Base-by-base conservation (phyloP, 2,113 vertebrate genomes). In the Bubo scandiacus region DNA sequence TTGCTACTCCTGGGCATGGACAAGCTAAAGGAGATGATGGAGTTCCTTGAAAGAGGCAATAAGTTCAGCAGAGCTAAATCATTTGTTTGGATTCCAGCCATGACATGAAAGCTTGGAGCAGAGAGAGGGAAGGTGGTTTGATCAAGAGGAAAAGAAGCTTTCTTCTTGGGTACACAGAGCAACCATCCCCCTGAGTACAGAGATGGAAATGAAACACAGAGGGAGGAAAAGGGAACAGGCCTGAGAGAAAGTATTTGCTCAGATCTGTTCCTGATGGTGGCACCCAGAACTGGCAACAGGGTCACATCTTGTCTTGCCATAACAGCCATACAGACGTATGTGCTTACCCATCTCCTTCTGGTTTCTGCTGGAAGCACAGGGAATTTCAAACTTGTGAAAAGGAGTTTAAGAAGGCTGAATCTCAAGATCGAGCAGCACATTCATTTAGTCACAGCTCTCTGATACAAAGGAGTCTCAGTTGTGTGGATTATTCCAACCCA, bases 11-110 rank as follows among this genome's bases (percentile, higher is more conserved):
- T 91, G 70, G 70, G 38, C 86, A 81, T 34, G 12, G 65, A 59
- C 77, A 79, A 67, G 40, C 78, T 79, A 72, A 95, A 96, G 81
- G 81, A 91, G 65, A 74, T 90, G 52, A 87, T 86, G 65, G 54
- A 95, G 66, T 73, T 89, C 51, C 68, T 92, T 95, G 78, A 81
- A 91, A 91, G 55, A 86, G 26, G 52, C 68, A 83, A 9, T 83
- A 86, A 86, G 43, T 93, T 92, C 68, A 91, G 47, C 42, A 34
- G 47, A 27, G 57, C 65, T 94, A 94, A 94, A 91, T 87, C 11
- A 85, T 94, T 92, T 88, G 36, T 73, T 93, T 90, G 89, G 66
- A 92, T 94, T 85, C 58, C 49, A 75, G 81, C 57, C 49, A 57
- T 63, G 49, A 65, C 15, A 6, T 85, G 89, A 95, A 81, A 87